Base-by-base conservation (phyloP, 2,888 invertebrate genomes). In the Drosophila austrosaltans region DNA sequence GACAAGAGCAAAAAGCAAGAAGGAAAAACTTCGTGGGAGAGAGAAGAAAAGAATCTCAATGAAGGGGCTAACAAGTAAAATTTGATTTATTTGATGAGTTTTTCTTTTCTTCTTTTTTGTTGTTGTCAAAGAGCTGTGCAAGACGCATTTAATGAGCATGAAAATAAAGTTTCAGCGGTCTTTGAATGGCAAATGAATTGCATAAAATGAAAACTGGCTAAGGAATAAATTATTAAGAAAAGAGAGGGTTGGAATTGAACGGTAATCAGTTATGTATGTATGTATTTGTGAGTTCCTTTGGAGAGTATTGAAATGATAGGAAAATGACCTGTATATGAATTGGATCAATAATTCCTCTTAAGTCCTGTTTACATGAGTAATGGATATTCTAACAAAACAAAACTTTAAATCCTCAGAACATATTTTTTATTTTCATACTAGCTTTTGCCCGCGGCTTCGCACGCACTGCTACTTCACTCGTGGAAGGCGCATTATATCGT, bases 1-100 rank as follows among this genome's bases (percentile, higher is more conserved):
- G 30, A 25, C 53, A 53, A 60, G 22, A 48, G 48, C 48, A 48
- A 48, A 48, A 12, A 48, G 48, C 48, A 48, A 25, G 25, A 25
- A 48, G 10, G 16, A 36, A 8, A 8, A 36, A 36, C 7, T 36
- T 36, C 10, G 22, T 3, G 8, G 36, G 10, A 25, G 2, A 4
- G 4, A 44, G 71, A 60, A 70, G 77, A 79, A 84, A 81, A 70
- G 81, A 85, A 82, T 84, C 84, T 77, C 79, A 82, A 81, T 85
- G 87, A 83, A 80, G 81, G 84, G 82, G 87, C 84, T 87, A 87
- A 85, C 84, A 79, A 82, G 84, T 64, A 80, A 86, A 87, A 87
- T 85, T 85, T 87, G 87, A 85, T 85, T 85, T 87, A 82, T 87
- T 85, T 85, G 85, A 84, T 87, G 84, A 86, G 87, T 80, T 81